Percentiles rank a stretch among this genome's conserved stretches.
Evolutionary conservation across 2,888 invertebrate species (phyloP).

Genomic region (Phragmatobia fuliginosa): DNA sequence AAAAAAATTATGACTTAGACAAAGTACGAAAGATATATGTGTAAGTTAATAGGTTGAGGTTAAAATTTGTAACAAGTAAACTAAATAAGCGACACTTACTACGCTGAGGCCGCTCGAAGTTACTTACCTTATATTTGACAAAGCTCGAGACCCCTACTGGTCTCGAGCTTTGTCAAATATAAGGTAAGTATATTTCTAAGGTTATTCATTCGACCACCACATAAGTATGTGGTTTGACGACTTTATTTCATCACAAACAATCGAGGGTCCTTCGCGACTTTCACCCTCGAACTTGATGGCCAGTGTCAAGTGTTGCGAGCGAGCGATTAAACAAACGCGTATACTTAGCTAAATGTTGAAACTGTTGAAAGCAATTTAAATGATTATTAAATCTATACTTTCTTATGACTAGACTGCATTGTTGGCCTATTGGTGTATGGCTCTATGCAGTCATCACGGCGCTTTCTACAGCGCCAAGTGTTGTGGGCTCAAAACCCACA

Average conservation of each 20-base stretch:
- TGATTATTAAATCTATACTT: not conserved
- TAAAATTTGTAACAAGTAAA: not conserved
- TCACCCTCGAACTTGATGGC: not conserved
- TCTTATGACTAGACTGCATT: too few relatives aligned
- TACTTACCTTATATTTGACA: too few relatives aligned
- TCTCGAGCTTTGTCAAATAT: not conserved
- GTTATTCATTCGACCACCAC: not conserved
- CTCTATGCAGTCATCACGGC: too few relatives aligned
- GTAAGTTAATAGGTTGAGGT: too few relatives aligned
- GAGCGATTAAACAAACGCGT: not conserved
- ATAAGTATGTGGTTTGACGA: not conserved
- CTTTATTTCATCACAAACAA: not conserved
- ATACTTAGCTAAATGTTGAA: not conserved
- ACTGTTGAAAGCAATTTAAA: not conserved
- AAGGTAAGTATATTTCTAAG: not conserved
- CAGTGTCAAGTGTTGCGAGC: not conserved
- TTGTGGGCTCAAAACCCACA: too few relatives aligned
- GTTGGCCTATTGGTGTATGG: too few relatives aligned
- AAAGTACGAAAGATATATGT: too few relatives aligned
- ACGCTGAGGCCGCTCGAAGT: not conserved
- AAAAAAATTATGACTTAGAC: too few relatives aligned
- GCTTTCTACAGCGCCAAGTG: too few relatives aligned
- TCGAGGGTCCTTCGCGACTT: not conserved
- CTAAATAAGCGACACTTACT: not conserved
- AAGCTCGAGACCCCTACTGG: too few relatives aligned